phyloP scores from a whole-genome alignment of 2,797 vertebrate genomes.

The Manis pentadactyla region DNA sequence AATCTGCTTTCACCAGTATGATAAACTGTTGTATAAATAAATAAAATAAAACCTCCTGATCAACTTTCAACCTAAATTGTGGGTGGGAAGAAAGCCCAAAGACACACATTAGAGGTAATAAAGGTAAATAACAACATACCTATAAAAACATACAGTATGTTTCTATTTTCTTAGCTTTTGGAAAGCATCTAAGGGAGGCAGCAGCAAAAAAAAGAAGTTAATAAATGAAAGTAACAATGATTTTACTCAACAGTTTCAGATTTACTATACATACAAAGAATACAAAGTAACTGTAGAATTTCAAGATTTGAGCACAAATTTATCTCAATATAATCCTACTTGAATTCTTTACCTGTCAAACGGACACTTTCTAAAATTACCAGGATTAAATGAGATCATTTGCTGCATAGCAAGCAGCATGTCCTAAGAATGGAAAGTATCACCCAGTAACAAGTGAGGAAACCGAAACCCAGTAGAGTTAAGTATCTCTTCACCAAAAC shows the following conservation, averaged over 20 bases:
- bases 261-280: not conserved
- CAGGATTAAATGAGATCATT: not conserved
- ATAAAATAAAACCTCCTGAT: not conserved
- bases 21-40: too few species aligned
- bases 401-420: not conserved
- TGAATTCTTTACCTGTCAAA: slow-evolving; percentile 11
- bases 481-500: not conserved
- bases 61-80: not conserved
- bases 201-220: not conserved
- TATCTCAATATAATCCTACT: not conserved
- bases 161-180: not conserved
- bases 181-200: not conserved
- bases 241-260: not conserved
- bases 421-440: not conserved
- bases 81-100: not conserved
- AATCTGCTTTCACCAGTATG: not conserved
- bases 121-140: not conserved
- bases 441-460: not conserved
- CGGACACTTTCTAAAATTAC: not conserved
- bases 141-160: not conserved
- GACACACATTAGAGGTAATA: not conserved
- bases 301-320: not conserved
- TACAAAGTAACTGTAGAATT: not conserved
- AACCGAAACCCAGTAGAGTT: not conserved
- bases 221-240: not conserved